These are phyloP conservation scores for Premnoplex brunnescens DNA, from an alignment of 2,797 vertebrate species.

Conservation along the genomic window DNA sequence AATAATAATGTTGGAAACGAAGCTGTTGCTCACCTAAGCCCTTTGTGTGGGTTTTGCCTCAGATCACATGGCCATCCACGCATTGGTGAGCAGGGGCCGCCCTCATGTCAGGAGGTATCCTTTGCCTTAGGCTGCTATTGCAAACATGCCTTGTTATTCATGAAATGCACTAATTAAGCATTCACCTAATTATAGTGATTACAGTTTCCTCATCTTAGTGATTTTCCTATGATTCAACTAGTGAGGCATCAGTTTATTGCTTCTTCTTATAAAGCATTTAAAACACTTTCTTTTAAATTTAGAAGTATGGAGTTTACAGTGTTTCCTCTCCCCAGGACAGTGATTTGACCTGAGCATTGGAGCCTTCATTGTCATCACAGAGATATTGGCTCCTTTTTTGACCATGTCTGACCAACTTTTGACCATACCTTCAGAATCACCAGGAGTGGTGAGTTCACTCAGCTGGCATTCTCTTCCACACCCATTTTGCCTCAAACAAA, in stretches of 20 bases:
- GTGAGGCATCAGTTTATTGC: slow-evolving; percentile 39
- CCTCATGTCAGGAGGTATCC: not conserved
- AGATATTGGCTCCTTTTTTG: not conserved
- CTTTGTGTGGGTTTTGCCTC: not conserved
- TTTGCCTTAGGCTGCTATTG: slow-evolving; percentile 14
- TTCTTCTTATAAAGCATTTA: slow-evolving; percentile 6
- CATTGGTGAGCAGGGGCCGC: not conserved
- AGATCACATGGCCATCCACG: not conserved
- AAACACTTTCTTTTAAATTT: not conserved
- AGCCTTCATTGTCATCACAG: accelerated
- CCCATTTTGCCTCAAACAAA: not conserved
- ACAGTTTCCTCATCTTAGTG: slow-evolving; percentile 49
- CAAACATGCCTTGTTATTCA: slow-evolving; percentile 49
- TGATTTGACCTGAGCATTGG: not conserved
- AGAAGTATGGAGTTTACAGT: not conserved
- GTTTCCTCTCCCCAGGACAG: not conserved
- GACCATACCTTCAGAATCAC: not conserved
- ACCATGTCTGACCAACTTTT: not conserved
- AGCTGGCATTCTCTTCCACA: not conserved
- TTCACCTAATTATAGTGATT: slow-evolving; percentile 70
- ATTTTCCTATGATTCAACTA: slow-evolving; percentile 42
- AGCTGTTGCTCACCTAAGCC: not conserved
- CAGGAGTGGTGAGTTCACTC: not conserved
- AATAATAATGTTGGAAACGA: not conserved
- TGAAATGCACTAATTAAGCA: slow-evolving; percentile 58